A percentile compares a stretch with the other conserved stretches of the same genome.
These are phyloP conservation scores for Pachliopta kotzebuea DNA, from an alignment of 2,888 invertebrate species.

Conservation along the genomic window DNA sequence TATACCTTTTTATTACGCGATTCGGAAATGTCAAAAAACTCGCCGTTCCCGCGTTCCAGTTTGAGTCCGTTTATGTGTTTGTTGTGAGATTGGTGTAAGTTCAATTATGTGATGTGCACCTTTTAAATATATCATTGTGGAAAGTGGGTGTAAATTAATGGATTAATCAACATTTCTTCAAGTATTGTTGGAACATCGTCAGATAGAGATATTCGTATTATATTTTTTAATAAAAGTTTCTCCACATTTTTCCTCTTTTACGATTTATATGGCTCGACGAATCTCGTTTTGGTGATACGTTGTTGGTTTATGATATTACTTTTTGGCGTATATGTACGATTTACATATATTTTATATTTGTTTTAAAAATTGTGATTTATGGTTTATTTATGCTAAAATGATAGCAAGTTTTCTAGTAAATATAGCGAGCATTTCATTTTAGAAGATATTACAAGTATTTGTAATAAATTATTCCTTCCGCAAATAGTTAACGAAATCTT, in stretches of 20 bases:
- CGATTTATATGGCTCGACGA: conserved; percentile 58
- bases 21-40: conserved; percentile 21
- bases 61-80: conserved; percentile 30
- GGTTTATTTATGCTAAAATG: background rate
- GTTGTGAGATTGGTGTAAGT: conserved; percentile 32
- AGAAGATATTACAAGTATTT: no score
- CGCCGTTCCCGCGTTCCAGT: conserved; percentile 31
- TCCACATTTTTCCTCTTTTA: conserved; percentile 58
- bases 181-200: conserved; percentile 59
- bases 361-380: background rate
- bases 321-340: conserved; percentile 2
- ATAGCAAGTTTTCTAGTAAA: no score
- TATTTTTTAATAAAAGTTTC: conserved; percentile 60
- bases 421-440: no score
- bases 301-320: conserved; percentile 55
- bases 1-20: conserved; percentile 6
- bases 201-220: conserved; percentile 61
- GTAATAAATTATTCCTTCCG: no score
- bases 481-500: no score
- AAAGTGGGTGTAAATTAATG: conserved; percentile 32
- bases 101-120: conserved; percentile 12
- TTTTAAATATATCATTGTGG: conserved; percentile 14
- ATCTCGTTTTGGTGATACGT: conserved; percentile 47
- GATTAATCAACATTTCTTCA: conserved; percentile 49
- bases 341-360: background rate